Conservation (phyloP, 2,113 vertebrate species). For the Acanthisitta chloris region DNA sequence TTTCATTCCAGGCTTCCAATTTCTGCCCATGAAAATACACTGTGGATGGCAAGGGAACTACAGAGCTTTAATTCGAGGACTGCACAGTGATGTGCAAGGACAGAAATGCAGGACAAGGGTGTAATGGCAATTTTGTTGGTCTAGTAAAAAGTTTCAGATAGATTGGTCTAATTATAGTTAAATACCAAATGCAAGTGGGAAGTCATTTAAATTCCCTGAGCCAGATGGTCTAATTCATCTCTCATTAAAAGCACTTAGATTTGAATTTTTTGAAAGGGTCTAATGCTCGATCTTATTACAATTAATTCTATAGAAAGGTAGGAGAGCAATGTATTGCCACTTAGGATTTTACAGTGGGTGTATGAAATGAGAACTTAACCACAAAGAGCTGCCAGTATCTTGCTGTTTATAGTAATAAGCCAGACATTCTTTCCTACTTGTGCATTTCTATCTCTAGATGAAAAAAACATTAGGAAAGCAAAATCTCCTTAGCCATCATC, state of each 20-base stretch:
- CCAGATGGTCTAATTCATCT: conserved; percentile 29
- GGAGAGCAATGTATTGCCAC: not conserved
- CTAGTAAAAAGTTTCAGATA: not conserved
- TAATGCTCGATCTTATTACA: not conserved
- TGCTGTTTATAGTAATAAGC: not conserved
- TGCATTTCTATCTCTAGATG: not conserved
- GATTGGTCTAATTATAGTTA: not conserved
- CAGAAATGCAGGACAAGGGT: not conserved
- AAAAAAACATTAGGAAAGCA: not conserved
- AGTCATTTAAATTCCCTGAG: conserved; percentile 10
- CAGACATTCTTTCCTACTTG: not conserved
- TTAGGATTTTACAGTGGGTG: not conserved
- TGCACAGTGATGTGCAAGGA: not conserved
- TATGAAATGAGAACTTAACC: not conserved
- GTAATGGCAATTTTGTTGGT: not conserved
- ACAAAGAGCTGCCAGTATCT: not conserved
- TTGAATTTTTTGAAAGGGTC: not conserved
- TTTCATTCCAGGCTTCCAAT: not conserved
- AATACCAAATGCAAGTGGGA: not conserved
- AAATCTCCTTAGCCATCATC: not conserved
- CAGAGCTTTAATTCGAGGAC: not conserved
- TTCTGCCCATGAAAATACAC: not conserved
- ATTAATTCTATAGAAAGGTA: not conserved
- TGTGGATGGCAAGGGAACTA: not conserved
- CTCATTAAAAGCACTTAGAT: not conserved